phyloP scores from a whole-genome alignment of 2,113 vertebrate genomes.

The Cyprinus carpio region DNA sequence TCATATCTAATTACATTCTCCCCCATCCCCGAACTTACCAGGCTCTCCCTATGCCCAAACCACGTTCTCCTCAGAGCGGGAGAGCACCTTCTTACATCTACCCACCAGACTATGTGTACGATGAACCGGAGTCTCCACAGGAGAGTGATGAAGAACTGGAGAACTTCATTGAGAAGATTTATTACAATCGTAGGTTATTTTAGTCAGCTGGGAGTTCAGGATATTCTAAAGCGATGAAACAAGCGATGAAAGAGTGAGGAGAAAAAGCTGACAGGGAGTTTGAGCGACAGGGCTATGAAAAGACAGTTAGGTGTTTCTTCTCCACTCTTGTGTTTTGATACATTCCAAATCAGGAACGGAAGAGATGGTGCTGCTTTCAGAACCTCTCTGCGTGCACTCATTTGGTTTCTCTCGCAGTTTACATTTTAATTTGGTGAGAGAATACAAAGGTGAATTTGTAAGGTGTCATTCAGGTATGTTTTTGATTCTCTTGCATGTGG shows the following conservation, averaged over 20 bases:
- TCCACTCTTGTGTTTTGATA: conserved; percentile 72
- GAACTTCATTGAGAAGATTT: conserved; percentile 90
- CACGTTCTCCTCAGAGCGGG: conserved; percentile 69
- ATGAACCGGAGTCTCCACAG: conserved; percentile 73
- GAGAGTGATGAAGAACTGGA: conserved; percentile 86
- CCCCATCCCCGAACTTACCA: conserved; percentile 86
- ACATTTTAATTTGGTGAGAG: conserved; percentile 75
- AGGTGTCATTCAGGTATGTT: conserved; percentile 77
- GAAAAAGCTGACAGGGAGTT: conserved; percentile 58
- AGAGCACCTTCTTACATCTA: conserved; percentile 74
- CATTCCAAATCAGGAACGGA: conserved; percentile 67
- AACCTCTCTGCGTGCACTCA: conserved; percentile 68
- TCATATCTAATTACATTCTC: conserved; percentile 86
- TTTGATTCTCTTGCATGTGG: conserved; percentile 71
- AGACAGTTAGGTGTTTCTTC: conserved; percentile 70
- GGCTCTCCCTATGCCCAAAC: conserved; percentile 74
- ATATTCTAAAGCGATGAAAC: conserved; percentile 63
- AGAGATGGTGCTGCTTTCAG: conserved; percentile 60
- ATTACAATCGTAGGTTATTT: conserved; percentile 83
- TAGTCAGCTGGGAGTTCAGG: conserved; percentile 63
- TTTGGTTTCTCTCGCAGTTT: conserved; percentile 78
- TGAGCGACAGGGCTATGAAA: conserved; percentile 60
- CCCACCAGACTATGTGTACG: conserved; percentile 78
- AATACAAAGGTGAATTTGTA: conserved; percentile 73
- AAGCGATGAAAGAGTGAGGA: conserved; percentile 59